Evolutionary conservation across 2,888 invertebrate species (phyloP).

Genomic region (Nemotelus pantherinus): DNA sequence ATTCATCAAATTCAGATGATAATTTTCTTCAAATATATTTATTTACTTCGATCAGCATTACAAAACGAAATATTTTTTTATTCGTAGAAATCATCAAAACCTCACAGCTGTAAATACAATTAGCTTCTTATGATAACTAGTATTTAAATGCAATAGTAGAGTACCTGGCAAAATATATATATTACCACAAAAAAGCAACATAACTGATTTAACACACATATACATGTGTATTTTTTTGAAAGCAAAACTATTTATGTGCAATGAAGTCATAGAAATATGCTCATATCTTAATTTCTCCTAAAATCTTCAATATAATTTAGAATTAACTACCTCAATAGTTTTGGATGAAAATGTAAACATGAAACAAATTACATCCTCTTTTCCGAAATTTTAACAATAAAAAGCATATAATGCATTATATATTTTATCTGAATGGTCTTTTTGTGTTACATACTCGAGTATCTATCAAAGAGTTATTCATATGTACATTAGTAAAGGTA

Average conservation of each 20-base stretch:
- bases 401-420: not conserved
- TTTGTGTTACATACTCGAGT: no score
- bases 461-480: no score
- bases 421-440: no score
- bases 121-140: not conserved
- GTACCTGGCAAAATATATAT: not conserved
- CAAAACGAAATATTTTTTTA: not conserved
- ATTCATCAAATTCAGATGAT: no score
- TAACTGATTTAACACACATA: not conserved
- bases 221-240: not conserved
- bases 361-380: not conserved
- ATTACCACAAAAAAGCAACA: not conserved
- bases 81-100: not conserved
- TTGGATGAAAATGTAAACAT: not conserved
- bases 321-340: no score
- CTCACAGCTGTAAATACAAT: slow-evolving; percentile 7
- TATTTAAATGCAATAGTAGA: not conserved
- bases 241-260: not conserved
- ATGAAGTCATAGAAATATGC: not conserved
- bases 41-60: slow-evolving; percentile 4
- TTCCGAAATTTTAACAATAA: not conserved
- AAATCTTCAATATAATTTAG: no score
- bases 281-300: no score
- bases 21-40: not conserved
- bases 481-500: no score